A percentile compares a stretch with the other conserved stretches of the same genome.
Conservation (phyloP, 2,888 invertebrate species). For the Augiades crinisus region DNA sequence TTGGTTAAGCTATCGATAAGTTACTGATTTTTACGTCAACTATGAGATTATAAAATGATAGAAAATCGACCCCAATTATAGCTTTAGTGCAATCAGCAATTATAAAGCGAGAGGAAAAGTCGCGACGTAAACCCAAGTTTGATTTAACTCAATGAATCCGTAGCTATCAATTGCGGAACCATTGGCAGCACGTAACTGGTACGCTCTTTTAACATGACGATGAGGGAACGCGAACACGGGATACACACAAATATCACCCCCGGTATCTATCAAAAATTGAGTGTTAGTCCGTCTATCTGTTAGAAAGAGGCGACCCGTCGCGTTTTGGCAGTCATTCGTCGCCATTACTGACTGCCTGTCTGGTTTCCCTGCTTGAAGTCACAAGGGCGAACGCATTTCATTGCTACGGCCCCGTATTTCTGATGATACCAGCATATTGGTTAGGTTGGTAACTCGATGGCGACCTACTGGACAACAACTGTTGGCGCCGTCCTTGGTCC, state of each 20-base stretch:
- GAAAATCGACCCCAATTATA: constrained; percentile 27
- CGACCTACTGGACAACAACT: too few species aligned
- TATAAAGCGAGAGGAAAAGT: constrained; percentile 23
- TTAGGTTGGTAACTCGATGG: constrained; percentile 24
- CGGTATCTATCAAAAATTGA: not conserved
- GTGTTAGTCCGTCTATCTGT: not conserved
- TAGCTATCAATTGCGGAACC: not conserved
- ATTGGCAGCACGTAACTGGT: not conserved
- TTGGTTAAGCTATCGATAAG: not conserved
- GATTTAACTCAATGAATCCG: not conserved
- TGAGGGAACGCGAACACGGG: not conserved
- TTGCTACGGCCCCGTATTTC: constrained; percentile 19
- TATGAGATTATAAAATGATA: constrained; percentile 17
- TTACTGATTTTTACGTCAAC: constrained; percentile 20
- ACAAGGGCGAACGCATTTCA: constrained; percentile 26
- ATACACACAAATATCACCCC: constrained; percentile 1
- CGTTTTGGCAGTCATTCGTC: not conserved
- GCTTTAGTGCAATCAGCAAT: constrained; percentile 22
- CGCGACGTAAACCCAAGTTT: not conserved
- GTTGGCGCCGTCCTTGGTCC: too few species aligned
- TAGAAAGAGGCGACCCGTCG: not conserved
- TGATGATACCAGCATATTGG: constrained; percentile 33
- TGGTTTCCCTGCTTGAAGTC: not conserved
- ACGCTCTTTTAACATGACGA: not conserved
- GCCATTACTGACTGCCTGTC: not conserved